Evolutionary conservation across 2,797 vertebrate species (phyloP).

Genomic region (Pogonophryne albipinna): DNA sequence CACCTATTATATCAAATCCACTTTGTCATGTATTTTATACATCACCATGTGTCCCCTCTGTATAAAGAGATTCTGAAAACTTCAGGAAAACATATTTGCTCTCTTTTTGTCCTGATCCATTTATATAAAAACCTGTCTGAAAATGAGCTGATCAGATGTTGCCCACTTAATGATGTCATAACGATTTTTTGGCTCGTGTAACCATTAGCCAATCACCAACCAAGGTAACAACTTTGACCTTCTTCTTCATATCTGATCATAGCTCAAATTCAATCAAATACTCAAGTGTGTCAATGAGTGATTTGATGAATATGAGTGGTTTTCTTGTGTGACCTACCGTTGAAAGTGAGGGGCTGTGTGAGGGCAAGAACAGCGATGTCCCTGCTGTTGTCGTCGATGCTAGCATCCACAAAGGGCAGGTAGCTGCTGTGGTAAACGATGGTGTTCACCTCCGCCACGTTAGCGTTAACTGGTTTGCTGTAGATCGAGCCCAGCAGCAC

Average conservation of each 20-base stretch:
- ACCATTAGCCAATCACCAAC: no score
- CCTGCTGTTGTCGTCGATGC: constrained; percentile 93
- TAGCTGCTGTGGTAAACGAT: constrained; percentile 92
- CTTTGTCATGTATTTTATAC: no score
- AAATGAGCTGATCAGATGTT: no score
- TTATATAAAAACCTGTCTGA: no score
- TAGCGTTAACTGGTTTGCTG: constrained; percentile 86
- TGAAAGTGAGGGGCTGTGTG: constrained; percentile 86
- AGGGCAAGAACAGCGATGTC: constrained; percentile 92
- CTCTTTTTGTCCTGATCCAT: no score
- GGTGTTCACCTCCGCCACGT: constrained; percentile 86
- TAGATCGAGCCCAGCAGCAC: constrained; percentile 90
- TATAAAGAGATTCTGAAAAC: no score
- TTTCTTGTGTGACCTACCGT: constrained; percentile 77
- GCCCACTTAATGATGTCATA: no score
- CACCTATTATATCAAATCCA: no score
- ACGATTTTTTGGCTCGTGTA: no score
- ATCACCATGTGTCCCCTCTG: no score
- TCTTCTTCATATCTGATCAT: constrained; percentile 2
- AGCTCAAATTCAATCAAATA: constrained; percentile 12
- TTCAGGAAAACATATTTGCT: no score
- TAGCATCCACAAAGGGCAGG: constrained; percentile 90
- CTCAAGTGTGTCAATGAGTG: background rate
- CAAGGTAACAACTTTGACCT: background rate
- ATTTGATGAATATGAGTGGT: background rate